phyloP scores from a whole-genome alignment of 2,888 invertebrate genomes.

The Hydroisotoma schaefferi region DNA sequence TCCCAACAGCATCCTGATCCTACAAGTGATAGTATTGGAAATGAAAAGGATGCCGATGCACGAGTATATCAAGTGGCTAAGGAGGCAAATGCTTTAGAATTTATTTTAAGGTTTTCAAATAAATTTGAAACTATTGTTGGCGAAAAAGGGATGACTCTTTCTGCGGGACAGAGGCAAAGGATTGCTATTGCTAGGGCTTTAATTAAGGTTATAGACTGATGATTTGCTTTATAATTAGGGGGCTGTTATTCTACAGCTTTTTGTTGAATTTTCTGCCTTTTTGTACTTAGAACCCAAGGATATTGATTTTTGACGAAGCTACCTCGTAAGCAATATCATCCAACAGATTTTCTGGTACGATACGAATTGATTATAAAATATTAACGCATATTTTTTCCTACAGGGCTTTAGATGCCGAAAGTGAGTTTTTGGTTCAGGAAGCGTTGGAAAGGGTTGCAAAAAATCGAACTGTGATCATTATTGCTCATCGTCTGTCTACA shows the following conservation, averaged over 20 bases:
- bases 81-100: constrained; percentile 81
- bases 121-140: constrained; percentile 82
- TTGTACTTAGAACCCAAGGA: constrained; percentile 80
- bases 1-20: constrained; percentile 59
- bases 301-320: constrained; percentile 91
- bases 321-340: constrained; percentile 59
- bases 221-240: no score
- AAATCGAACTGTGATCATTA: constrained; percentile 85
- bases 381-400: background rate
- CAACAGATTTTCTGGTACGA: background rate
- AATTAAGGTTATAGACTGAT: constrained; percentile 74
- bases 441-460: constrained; percentile 76
- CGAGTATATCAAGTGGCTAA: constrained; percentile 63
- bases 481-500: constrained; percentile 90
- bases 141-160: constrained; percentile 81
- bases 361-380: no score
- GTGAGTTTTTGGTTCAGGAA: constrained; percentile 82
- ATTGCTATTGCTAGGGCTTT: constrained; percentile 90
- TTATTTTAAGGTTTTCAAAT: constrained; percentile 63
- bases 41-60: constrained; percentile 49
- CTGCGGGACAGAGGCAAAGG: constrained; percentile 86
- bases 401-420: constrained; percentile 86
- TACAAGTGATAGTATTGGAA: background rate
- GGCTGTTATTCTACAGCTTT: background rate
- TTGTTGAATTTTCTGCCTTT: no score